Conservation (phyloP, 2,113 vertebrate species). For the Himantopus leucocephalus region DNA sequence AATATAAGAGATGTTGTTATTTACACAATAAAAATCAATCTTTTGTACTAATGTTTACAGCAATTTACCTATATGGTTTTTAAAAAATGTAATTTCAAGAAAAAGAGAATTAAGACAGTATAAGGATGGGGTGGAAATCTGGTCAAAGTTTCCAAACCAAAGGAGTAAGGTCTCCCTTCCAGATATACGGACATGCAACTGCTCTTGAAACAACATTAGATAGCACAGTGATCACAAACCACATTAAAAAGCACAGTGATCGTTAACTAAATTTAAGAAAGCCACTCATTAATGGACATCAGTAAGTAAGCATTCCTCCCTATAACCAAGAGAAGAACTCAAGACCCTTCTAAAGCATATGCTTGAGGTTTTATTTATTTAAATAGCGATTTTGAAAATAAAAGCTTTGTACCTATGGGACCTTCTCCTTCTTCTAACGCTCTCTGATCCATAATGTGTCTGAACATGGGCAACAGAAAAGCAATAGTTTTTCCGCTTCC, state of each 20-base stretch:
- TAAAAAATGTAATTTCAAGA: not conserved
- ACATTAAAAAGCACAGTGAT: not conserved
- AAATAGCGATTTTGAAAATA: not conserved
- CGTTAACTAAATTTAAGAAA: not conserved
- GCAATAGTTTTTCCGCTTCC: slow-evolving; percentile 98
- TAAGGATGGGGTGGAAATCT: not conserved
- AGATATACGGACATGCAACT: not conserved
- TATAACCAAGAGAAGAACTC: not conserved
- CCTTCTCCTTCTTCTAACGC: slow-evolving; percentile 93
- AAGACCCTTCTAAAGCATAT: not conserved
- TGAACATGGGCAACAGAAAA: slow-evolving; percentile 97
- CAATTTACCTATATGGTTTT: not conserved
- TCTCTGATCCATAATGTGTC: slow-evolving; percentile 98
- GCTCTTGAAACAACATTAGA: not conserved
- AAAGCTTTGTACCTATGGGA: slow-evolving; percentile 82
- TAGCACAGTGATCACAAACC: not conserved
- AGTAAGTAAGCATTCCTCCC: not conserved
- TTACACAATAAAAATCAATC: not conserved
- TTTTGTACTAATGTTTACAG: not conserved
- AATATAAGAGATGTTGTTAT: not conserved
- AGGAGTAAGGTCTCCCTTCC: not conserved
- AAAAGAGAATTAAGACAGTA: not conserved
- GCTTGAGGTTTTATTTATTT: not conserved
- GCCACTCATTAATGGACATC: not conserved
- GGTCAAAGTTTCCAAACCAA: not conserved